Conservation (phyloP, 2,888 invertebrate species). For the Drosophila mulleri region DNA sequence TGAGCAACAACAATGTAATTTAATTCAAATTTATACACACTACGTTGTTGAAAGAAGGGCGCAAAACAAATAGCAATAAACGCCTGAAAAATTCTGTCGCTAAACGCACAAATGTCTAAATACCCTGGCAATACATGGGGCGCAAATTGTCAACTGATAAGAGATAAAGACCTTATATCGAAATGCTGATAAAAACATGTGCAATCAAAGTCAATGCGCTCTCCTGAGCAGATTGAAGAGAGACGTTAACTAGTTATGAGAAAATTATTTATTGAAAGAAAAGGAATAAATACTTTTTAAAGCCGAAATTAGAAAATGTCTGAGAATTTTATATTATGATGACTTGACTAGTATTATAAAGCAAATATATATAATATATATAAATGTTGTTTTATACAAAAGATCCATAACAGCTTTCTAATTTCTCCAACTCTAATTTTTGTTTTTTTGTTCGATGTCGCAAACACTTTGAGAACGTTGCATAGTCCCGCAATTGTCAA, state of each 20-base stretch:
- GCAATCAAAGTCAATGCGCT: neutral
- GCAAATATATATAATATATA: too few relatives aligned
- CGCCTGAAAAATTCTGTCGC: constrained; percentile 4
- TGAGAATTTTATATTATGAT: too few relatives aligned
- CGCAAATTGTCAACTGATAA: too few relatives aligned
- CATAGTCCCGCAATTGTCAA: constrained; percentile 9
- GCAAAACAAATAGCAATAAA: constrained; percentile 29
- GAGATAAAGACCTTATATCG: neutral
- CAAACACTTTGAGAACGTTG: constrained; percentile 4
- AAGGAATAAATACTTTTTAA: too few relatives aligned
- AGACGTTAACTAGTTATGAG: too few relatives aligned
- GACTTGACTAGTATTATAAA: too few relatives aligned
- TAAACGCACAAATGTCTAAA: constrained; percentile 10
- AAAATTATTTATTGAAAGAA: too few relatives aligned
- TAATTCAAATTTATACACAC: constrained; percentile 75
- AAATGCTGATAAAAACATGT: neutral
- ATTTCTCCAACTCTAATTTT: neutral
- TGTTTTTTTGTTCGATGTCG: neutral
- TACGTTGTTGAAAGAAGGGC: constrained; percentile 41
- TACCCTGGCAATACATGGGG: constrained; percentile 19
- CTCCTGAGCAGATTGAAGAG: neutral
- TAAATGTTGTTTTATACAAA: too few relatives aligned
- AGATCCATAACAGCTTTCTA: too few relatives aligned
- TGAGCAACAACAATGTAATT: constrained; percentile 78
- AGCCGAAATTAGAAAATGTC: too few relatives aligned